These are phyloP conservation scores for Aradophagus sp. DNA, from an alignment of 1,140 invertebrate genomes.

Conservation along the genomic window DNA sequence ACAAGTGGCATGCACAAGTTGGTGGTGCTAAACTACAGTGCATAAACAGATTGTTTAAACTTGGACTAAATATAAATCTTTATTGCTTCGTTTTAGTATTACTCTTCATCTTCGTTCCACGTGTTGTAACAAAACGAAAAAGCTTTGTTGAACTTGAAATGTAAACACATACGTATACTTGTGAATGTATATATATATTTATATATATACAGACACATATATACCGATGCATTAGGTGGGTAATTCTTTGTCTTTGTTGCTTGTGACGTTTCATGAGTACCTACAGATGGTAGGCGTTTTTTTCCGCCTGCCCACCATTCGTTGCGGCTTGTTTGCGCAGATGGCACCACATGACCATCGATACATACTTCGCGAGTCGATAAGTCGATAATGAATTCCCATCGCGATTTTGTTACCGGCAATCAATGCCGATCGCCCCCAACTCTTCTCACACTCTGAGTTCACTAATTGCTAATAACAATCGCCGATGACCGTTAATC, in stretches of 20 bases:
- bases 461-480: conserved; percentile 43
- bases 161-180: conserved; percentile 3
- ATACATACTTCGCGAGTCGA: conserved; percentile 25
- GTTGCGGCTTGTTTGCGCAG: conserved; percentile 22
- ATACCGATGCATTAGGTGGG: conserved; percentile 26
- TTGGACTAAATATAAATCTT: conserved; percentile 61
- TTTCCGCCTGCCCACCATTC: conserved; percentile 23
- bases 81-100: conserved; percentile 60
- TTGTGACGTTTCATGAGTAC: conserved; percentile 37
- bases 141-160: conserved; percentile 40
- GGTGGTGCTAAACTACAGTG: conserved; percentile 44
- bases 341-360: conserved; percentile 46
- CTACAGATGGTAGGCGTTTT: conserved; percentile 40
- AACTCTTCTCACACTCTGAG: conserved; percentile 7
- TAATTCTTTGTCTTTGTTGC: conserved; percentile 46
- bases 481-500: conserved; percentile 33
- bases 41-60: conserved; percentile 53
- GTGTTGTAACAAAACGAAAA: conserved; percentile 54
- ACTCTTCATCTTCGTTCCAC: conserved; percentile 48
- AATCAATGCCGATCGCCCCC: conserved; percentile 22
- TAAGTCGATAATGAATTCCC: conserved; percentile 42
- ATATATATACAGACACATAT: conserved; percentile 14
- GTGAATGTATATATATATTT: conserved; percentile 11
- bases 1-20: conserved; percentile 16
- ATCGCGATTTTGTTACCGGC: conserved; percentile 37